Evolutionary conservation across 2,113 vertebrate species (phyloP).

Genomic region (Potamarius usumacintae): DNA sequence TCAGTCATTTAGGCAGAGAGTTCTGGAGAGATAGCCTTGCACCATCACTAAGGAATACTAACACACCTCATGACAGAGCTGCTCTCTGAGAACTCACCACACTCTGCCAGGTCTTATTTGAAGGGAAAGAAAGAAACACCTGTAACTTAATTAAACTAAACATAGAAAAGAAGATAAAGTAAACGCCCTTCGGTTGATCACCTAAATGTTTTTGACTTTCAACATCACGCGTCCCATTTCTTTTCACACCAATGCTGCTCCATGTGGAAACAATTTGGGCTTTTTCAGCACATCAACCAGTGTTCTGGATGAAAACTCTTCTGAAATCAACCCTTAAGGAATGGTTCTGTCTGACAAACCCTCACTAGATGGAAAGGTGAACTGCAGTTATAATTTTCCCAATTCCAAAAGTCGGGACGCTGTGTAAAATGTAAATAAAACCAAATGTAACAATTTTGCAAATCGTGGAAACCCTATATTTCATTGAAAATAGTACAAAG

Average conservation of each 20-base stretch:
- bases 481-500: no score
- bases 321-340: neutral
- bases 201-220: neutral
- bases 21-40: constrained; percentile 53
- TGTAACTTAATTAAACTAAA: constrained; percentile 54
- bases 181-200: constrained; percentile 2
- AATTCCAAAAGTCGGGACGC: no score
- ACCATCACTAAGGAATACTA: constrained; percentile 37
- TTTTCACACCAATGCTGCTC: constrained; percentile 5
- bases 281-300: neutral
- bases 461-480: no score
- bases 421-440: no score
- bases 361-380: neutral
- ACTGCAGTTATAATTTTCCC: neutral
- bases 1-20: constrained; percentile 47
- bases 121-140: constrained; percentile 56
- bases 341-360: neutral
- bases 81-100: constrained; percentile 37
- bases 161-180: constrained; percentile 36
- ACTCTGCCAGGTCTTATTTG: constrained; percentile 27
- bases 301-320: constrained; percentile 2
- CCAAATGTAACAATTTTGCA: no score
- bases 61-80: constrained; percentile 21
- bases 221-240: neutral
- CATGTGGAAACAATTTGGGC: neutral